phyloP scores from a whole-genome alignment of 2,113 vertebrate species.

The Acanthochromis polyacanthus region DNA sequence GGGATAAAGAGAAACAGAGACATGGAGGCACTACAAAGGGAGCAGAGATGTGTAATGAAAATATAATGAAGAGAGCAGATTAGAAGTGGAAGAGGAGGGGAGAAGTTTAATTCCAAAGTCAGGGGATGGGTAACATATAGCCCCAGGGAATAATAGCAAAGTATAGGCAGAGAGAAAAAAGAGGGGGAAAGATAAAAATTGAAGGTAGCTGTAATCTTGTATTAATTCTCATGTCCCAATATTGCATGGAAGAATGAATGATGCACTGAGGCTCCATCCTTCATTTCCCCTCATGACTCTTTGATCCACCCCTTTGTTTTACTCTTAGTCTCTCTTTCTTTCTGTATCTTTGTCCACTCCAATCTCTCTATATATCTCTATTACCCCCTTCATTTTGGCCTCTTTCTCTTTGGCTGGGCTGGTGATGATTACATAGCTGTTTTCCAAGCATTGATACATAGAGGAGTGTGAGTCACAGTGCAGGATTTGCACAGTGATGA shows the following conservation, averaged over 20 bases:
- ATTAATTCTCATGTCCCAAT: conserved; percentile 44
- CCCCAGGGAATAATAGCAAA: conserved; percentile 65
- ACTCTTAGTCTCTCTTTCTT: conserved; percentile 35
- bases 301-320: conserved; percentile 62
- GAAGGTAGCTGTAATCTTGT: conserved; percentile 61
- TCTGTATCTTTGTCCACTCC: conserved; percentile 52
- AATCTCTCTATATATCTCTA: conserved; percentile 53
- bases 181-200: conserved; percentile 51
- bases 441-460: conserved; percentile 60
- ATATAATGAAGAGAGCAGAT: conserved; percentile 80
- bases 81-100: conserved; percentile 72
- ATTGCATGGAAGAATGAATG: conserved; percentile 47
- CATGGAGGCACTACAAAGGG: conserved; percentile 77
- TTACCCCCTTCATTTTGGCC: conserved; percentile 25
- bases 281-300: conserved; percentile 34
- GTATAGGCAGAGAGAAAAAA: conserved; percentile 32
- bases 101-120: conserved; percentile 79
- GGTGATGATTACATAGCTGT: conserved; percentile 58
- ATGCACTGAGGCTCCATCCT: conserved; percentile 40
- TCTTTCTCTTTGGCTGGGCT: conserved; percentile 47
- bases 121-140: conserved; percentile 69
- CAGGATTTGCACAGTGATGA: conserved; percentile 42
- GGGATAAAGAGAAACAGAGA: conserved; percentile 71
- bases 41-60: conserved; percentile 76
- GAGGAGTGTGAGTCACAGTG: conserved; percentile 57